phyloP scores from a whole-genome alignment of 1,140 invertebrate genomes.

The Drosophila pseudoobscura region DNA sequence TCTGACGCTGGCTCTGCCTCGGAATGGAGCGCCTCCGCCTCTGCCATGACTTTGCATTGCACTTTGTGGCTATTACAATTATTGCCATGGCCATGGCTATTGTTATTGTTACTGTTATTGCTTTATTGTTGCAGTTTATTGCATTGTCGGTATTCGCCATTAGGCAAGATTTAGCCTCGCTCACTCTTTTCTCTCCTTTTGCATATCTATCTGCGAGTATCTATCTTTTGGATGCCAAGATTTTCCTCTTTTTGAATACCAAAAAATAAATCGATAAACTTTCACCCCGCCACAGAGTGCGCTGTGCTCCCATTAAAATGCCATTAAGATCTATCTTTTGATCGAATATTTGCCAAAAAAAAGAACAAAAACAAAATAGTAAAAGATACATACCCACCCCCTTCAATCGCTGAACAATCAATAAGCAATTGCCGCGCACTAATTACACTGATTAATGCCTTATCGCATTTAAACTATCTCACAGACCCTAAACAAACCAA shows the following conservation, averaged over 20 bases:
- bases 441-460: slow-evolving; percentile 45
- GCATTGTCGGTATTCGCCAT: slow-evolving; percentile 49
- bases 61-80: slow-evolving; percentile 50
- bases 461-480: slow-evolving; percentile 27
- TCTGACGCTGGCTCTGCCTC: no score
- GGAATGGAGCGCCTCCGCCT: no score
- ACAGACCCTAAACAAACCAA: slow-evolving; percentile 1
- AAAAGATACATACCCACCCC: background rate
- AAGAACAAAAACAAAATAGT: background rate
- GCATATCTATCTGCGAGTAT: no score
- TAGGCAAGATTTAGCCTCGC: slow-evolving; percentile 13
- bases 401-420: slow-evolving; percentile 13
- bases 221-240: no score
- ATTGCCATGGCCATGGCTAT: slow-evolving; percentile 2
- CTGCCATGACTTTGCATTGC: slow-evolving; percentile 45
- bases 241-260: slow-evolving; percentile 35
- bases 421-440: slow-evolving; percentile 34
- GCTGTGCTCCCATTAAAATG: slow-evolving; percentile 44
- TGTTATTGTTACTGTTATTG: slow-evolving; percentile 51
- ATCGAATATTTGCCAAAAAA: slow-evolving; percentile 32
- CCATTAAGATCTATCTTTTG: slow-evolving; percentile 26
- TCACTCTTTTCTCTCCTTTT: background rate
- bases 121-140: slow-evolving; percentile 54
- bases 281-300: slow-evolving; percentile 33
- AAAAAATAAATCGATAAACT: slow-evolving; percentile 55